Conservation (phyloP, 2,797 vertebrate genomes). For the Potorous gilbertii region DNA sequence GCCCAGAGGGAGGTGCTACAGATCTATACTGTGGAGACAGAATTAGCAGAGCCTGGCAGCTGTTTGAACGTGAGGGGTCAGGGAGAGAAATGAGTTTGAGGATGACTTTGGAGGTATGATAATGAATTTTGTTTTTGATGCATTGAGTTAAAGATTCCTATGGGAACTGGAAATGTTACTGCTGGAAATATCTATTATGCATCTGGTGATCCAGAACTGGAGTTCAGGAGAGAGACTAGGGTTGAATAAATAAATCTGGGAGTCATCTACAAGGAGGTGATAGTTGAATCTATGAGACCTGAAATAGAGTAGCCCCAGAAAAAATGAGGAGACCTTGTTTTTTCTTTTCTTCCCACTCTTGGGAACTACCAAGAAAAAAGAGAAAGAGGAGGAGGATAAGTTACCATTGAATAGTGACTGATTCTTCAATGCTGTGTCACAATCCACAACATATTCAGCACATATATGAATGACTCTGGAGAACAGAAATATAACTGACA, state of each 20-base stretch:
- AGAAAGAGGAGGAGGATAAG: not conserved
- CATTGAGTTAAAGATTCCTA: conserved; percentile 2
- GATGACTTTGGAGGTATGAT: not conserved
- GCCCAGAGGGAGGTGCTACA: not conserved
- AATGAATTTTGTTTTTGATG: not conserved
- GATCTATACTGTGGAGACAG: not conserved
- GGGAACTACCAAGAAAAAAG: not conserved
- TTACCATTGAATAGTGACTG: not conserved
- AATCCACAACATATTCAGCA: not conserved
- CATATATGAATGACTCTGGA: not conserved
- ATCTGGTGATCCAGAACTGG: not conserved
- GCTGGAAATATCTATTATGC: not conserved
- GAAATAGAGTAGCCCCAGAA: not conserved
- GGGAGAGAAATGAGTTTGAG: not conserved
- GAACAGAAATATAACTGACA: not conserved
- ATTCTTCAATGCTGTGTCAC: not conserved
- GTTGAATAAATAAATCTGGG: conserved; percentile 10
- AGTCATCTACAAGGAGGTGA: not conserved
- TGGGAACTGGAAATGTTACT: not conserved
- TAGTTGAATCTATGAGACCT: not conserved
- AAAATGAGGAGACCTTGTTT: not conserved
- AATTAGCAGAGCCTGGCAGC: not conserved
- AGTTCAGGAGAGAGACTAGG: not conserved
- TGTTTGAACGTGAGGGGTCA: not conserved
- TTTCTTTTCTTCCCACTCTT: not conserved